Conservation (phyloP, 1,140 invertebrate species). For the Hypsibius dujardini region DNA sequence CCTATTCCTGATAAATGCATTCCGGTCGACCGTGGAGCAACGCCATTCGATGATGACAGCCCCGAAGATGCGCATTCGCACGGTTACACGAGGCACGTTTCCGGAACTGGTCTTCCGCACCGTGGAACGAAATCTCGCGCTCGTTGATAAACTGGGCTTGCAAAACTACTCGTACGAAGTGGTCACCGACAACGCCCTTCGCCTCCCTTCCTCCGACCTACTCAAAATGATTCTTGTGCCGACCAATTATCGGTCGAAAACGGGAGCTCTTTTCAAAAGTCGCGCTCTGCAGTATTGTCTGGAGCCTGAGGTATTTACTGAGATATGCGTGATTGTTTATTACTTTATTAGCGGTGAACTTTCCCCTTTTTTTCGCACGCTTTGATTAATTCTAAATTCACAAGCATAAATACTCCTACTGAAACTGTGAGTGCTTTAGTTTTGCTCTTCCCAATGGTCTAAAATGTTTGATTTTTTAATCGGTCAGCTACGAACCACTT, state of each 20-base stretch:
- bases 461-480: too few relatives aligned
- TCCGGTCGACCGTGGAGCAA: conserved; percentile 72
- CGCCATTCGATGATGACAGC: conserved; percentile 70
- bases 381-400: too few relatives aligned
- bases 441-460: too few relatives aligned
- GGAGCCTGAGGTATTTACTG: conserved; percentile 49
- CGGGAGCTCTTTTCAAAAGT: conserved; percentile 81
- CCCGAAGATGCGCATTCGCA: conserved; percentile 82
- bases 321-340: too few relatives aligned
- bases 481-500: too few relatives aligned
- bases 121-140: conserved; percentile 68
- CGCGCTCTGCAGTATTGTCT: conserved; percentile 86
- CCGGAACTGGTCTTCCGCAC: conserved; percentile 74
- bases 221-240: conserved; percentile 67
- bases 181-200: conserved; percentile 73
- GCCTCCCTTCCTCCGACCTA: conserved; percentile 49
- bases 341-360: not conserved
- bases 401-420: too few relatives aligned
- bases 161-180: conserved; percentile 95
- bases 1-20: conserved; percentile 76
- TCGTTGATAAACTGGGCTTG: conserved; percentile 67
- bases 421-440: too few relatives aligned
- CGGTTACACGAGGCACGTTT: conserved; percentile 86
- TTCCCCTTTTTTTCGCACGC: too few relatives aligned
- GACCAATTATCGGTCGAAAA: conserved; percentile 60